A percentile compares a stretch with the other conserved stretches of the same genome.
These are phyloP conservation scores for Cyanoderma ruficeps DNA, from an alignment of 2,113 vertebrate species.

Conservation along the genomic window DNA sequence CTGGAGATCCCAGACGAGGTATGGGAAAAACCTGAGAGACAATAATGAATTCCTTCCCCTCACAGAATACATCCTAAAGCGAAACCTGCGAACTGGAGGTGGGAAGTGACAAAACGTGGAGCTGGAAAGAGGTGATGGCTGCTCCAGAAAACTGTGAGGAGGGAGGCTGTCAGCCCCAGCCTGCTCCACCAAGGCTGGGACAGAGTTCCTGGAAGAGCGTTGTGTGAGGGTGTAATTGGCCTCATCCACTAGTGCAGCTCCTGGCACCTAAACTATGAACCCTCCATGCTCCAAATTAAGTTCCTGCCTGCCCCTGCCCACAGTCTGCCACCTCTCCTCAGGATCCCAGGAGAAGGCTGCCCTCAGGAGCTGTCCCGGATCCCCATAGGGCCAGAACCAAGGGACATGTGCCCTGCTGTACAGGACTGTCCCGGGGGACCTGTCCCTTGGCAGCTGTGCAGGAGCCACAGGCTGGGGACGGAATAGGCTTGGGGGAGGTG, in stretches of 20 bases:
- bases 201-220: neutral
- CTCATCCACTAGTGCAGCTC: neutral
- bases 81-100: neutral
- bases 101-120: neutral
- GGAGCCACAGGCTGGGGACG: neutral
- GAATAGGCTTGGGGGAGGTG: accelerated
- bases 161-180: neutral
- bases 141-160: neutral
- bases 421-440: neutral
- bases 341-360: neutral
- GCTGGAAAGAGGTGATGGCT: neutral
- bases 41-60: neutral
- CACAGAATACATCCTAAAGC: neutral
- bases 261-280: neutral
- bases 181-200: neutral
- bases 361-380: neutral
- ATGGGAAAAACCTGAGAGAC: neutral
- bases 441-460: neutral
- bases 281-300: neutral
- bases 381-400: accelerated
- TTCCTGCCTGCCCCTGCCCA: neutral
- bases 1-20: neutral
- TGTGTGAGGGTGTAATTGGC: accelerated
- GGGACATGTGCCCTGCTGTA: accelerated
- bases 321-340: neutral